These are phyloP conservation scores for Brevipalpus yothersi DNA, from an alignment of 1,140 invertebrate species.

Conservation along the genomic window DNA sequence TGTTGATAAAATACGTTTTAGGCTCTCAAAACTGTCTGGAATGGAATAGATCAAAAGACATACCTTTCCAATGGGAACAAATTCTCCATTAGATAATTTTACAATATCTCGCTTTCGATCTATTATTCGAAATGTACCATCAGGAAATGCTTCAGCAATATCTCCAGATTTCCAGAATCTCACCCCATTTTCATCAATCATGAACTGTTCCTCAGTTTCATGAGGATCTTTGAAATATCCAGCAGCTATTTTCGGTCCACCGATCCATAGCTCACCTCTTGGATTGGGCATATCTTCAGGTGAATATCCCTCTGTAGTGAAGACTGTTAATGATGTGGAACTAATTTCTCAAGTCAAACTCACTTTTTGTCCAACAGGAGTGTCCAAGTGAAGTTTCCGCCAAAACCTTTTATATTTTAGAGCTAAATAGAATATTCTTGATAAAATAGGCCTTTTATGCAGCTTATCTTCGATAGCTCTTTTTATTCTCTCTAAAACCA, in stretches of 20 bases:
- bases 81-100: conserved; percentile 29
- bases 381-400: conserved; percentile 4
- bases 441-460: conserved; percentile 30
- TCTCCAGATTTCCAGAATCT: conserved; percentile 74
- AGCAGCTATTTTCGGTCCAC: conserved; percentile 62
- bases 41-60: not conserved
- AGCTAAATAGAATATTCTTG: conserved; percentile 1
- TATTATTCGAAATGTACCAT: conserved; percentile 88
- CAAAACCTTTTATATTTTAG: conserved; percentile 11
- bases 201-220: conserved; percentile 73
- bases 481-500: conserved; percentile 24
- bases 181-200: conserved; percentile 42
- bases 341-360: too few species aligned
- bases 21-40: not conserved
- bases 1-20: not conserved
- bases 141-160: conserved; percentile 70
- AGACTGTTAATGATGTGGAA: too few species aligned
- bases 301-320: conserved; percentile 33
- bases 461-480: conserved; percentile 84
- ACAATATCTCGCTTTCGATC: conserved; percentile 35
- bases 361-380: conserved; percentile 51
- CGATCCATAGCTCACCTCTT: conserved; percentile 73
- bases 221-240: conserved; percentile 82
- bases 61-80: conserved; percentile 16
- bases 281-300: conserved; percentile 70